These are phyloP conservation scores for Pungitius pungitius DNA, from an alignment of 2,113 vertebrate genomes.

Conservation along the genomic window DNA sequence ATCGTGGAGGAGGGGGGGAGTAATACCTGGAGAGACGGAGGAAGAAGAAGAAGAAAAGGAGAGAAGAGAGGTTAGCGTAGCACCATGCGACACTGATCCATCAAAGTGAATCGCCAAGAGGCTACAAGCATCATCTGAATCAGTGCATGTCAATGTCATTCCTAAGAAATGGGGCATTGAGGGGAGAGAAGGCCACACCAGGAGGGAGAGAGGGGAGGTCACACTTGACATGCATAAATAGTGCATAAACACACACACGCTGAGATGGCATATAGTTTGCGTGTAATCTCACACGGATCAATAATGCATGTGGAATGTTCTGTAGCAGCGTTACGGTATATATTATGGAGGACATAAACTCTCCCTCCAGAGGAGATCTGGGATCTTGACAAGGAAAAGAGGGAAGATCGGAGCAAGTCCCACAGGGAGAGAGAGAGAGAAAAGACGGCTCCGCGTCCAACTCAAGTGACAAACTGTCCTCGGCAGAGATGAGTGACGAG, in stretches of 20 bases:
- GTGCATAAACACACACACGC: constrained; percentile 36
- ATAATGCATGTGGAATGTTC: constrained; percentile 64
- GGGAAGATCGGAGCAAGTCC: not conserved
- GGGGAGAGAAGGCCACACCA: constrained; percentile 2
- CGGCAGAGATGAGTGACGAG: constrained; percentile 61
- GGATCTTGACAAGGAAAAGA: constrained; percentile 12
- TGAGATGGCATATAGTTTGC: constrained; percentile 33
- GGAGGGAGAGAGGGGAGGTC: constrained; percentile 43
- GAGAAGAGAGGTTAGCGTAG: constrained; percentile 51
- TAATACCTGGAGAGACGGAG: constrained; percentile 63
- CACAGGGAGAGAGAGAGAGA: constrained; percentile 6
- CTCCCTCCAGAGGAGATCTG: constrained; percentile 56
- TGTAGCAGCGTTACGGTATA: constrained; percentile 40
- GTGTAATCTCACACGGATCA: constrained; percentile 50
- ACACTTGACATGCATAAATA: constrained; percentile 58
- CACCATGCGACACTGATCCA: constrained; percentile 40
- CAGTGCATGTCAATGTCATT: constrained; percentile 56
- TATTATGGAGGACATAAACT: constrained; percentile 73
- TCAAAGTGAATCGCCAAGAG: constrained; percentile 40
- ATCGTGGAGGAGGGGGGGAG: constrained; percentile 78
- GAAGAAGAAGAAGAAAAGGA: not conserved
- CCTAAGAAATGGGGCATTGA: constrained; percentile 19
- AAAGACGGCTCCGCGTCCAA: constrained; percentile 18
- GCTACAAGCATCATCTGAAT: constrained; percentile 54
- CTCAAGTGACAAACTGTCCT: constrained; percentile 55